These are phyloP conservation scores for Avahi laniger DNA, from an alignment of 2,797 vertebrate species.

Conservation along the genomic window DNA sequence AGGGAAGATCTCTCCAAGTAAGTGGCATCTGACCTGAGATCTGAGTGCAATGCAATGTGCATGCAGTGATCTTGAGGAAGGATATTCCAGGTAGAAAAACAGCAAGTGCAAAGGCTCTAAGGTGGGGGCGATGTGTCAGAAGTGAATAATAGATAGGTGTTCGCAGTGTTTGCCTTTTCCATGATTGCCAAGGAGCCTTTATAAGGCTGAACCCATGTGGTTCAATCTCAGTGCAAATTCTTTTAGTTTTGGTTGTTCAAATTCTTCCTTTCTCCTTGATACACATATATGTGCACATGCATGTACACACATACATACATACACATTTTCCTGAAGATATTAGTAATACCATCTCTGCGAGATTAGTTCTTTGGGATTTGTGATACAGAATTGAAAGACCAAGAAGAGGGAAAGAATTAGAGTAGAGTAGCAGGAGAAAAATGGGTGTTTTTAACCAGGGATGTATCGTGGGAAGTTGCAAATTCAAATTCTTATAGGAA, in stretches of 20 bases:
- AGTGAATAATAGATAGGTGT: background rate
- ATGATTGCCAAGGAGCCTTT: background rate
- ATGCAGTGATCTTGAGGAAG: background rate
- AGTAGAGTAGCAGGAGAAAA: background rate
- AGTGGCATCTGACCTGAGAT: background rate
- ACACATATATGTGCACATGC: background rate
- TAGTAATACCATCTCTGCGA: background rate
- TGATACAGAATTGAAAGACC: slow-evolving; percentile 20
- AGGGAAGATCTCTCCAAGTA: background rate
- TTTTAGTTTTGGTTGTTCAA: background rate
- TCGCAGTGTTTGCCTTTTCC: background rate
- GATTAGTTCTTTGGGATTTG: slow-evolving; percentile 2
- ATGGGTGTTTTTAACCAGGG: background rate
- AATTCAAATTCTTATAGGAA: background rate
- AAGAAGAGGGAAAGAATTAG: background rate
- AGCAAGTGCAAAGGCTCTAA: background rate
- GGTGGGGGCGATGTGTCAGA: background rate
- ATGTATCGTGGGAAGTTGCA: background rate
- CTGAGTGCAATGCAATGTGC: background rate
- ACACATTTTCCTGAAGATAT: background rate
- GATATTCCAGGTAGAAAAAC: background rate
- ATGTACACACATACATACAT: background rate
- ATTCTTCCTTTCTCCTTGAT: background rate
- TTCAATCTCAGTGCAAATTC: background rate
- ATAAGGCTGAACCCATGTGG: background rate